Evolutionary conservation across 2,113 vertebrate species (phyloP).

Genomic region (Bubalus kerabau): DNA sequence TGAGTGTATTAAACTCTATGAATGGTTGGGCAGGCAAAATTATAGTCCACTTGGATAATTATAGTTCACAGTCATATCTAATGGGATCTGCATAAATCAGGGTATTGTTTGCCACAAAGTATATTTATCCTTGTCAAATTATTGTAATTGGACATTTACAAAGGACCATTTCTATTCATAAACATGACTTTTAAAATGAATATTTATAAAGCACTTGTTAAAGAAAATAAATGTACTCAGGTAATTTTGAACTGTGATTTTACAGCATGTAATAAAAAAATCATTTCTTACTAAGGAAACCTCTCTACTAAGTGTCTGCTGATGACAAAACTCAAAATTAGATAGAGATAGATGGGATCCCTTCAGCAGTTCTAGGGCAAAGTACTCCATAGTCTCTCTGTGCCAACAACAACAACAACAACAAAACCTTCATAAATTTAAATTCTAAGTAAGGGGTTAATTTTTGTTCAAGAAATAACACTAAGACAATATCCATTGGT

Average conservation of each 20-base stretch:
- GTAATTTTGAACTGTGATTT: slow-evolving; percentile 70
- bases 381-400: background rate
- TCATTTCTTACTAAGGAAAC: slow-evolving; percentile 45
- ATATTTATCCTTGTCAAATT: slow-evolving; percentile 75
- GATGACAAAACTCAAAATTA: slow-evolving; percentile 50
- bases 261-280: slow-evolving; percentile 57
- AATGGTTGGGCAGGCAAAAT: slow-evolving; percentile 74
- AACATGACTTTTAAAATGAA: slow-evolving; percentile 71
- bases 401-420: background rate
- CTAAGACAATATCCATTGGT: fast-evolving
- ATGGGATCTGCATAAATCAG: slow-evolving; percentile 74
- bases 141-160: slow-evolving; percentile 74
- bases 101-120: slow-evolving; percentile 71
- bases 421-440: background rate
- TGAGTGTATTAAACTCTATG: slow-evolving; percentile 70
- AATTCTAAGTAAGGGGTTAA: background rate
- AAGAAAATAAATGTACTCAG: slow-evolving; percentile 72
- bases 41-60: slow-evolving; percentile 73
- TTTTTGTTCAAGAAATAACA: background rate
- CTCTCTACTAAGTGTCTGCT: slow-evolving; percentile 5
- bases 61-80: slow-evolving; percentile 71
- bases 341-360: background rate
- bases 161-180: slow-evolving; percentile 71
- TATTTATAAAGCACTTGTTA: slow-evolving; percentile 74
- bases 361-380: background rate